Base-by-base conservation (phyloP, 1,140 invertebrate species). In the Meloidogyne hapla region DNA sequence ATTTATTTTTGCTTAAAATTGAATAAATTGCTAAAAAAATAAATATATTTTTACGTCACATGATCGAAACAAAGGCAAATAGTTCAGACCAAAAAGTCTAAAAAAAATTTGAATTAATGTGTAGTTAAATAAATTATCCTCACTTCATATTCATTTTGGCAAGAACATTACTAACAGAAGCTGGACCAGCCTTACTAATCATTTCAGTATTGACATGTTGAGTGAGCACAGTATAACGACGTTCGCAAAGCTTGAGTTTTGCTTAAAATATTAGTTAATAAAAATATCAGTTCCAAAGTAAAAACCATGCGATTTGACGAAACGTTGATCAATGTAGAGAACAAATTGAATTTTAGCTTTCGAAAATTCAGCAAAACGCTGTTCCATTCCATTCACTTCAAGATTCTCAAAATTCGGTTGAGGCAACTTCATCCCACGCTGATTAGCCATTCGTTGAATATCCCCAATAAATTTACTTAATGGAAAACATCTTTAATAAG, bases 61-160 rank as follows among this genome's bases (percentile, higher is more conserved):
- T 25, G 73, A 12, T 74, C 69, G 6, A 77, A 38, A 1, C n/a
- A 56, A 38, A 0, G 77, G 76, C 42, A 66, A 62, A 45, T 79
- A 79, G 40, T 79, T 78, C 21, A 79, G 45, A 18, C 77, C 77
- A 61, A 63, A 69, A 0, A 78, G 23, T 56, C 71, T 73, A 64
- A 26, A 73, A 65, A 73, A 1, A 5, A 63, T 23, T 15, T n/a
- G n/a, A 9, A 38, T 42, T n/a, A 33, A 69, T 12, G 12, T 1
- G 21, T 56, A 48, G 8, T 48, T 9, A 33, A 33, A 12, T n/a
- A 10, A 12, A 63, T 25, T 9, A 26, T 63, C 12, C 28, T 6
- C n/a, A 66, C 69, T 79, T 79, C 68, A 77, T 70, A 42, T 79
- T 79, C 56, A 79, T 78, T n/a, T 79, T 79, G 26, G 45, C 42